Evolutionary conservation across 2,888 invertebrate species (phyloP), one percentile per base, ranked within the genome.

Genomic region (Hydraecia micacea): DNA sequence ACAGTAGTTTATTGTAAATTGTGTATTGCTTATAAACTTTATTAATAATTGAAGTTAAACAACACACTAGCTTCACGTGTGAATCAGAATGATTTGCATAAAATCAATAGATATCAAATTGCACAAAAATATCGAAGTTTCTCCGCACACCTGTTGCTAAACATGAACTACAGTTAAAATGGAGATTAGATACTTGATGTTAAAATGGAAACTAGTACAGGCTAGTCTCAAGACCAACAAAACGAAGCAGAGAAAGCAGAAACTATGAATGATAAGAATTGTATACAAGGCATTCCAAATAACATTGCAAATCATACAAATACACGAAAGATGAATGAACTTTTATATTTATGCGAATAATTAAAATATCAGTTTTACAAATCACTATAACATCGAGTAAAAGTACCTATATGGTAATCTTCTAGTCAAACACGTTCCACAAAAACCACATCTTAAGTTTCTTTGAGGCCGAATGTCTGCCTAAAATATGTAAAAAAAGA

Each of bases 171-270:
- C 75, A 58, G 70, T 84, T 81, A 70, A 78, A 81, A 83, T 87
- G 75, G 68, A 85, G 77, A 87, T 89, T 82, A 88, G 88, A 77
- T 84, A 86, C 78, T 82, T 68, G 71, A 75, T 81, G 79, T 81
- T 87, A 85, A 88, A 88, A 81, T 86, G 80, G 84, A 85, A 84
- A 81, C 75, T 77, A 70, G 81, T 79, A 81, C 72, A 62, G 65
- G 67, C 73, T 75, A 78, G 87, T 77, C 68, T 79, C 67, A 80
- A 70, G 69, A 69, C 46, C 75, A 79, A 87, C 77, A 67, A 82
- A 80, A 80, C 18, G 39, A 67, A 67, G 62, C 36, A 81, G 73
- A 75, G 81, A 86, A 88, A 87, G 78, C 77, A 62, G 65, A 70
- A 74, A 76, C 73, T 42, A 75, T 65, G 55, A 76, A 76, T 39